phyloP scores from a whole-genome alignment of 2,797 vertebrate genomes.

The Myotis myotis region DNA sequence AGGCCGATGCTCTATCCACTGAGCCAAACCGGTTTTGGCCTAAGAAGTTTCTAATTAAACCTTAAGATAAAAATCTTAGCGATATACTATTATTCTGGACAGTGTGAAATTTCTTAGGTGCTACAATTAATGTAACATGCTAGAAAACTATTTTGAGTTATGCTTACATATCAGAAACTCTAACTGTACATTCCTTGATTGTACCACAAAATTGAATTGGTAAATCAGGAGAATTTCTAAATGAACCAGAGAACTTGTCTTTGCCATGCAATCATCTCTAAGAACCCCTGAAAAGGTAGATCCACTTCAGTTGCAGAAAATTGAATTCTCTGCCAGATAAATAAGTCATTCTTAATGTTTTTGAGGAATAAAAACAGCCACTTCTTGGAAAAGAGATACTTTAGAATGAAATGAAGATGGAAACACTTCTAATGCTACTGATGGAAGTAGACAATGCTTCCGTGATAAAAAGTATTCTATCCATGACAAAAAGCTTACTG shows the following conservation, averaged over 20 bases:
- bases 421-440: not conserved
- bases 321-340: conserved; percentile 49
- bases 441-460: not conserved
- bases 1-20: no score
- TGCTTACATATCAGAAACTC: conserved; percentile 16
- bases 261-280: conserved; percentile 10
- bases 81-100: not conserved
- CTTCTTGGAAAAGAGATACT: conserved; percentile 56
- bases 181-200: not conserved
- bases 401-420: conserved; percentile 24
- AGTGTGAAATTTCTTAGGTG: not conserved
- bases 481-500: not conserved
- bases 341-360: conserved; percentile 53
- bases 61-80: not conserved
- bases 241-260: not conserved
- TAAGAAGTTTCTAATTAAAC: no score
- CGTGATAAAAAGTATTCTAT: not conserved
- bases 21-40: no score
- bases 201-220: not conserved
- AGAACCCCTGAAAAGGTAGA: not conserved
- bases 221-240: conserved; percentile 24
- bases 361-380: conserved; percentile 35
- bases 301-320: conserved; percentile 35
- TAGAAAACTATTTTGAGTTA: not conserved
- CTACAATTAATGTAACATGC: not conserved